Conservation (phyloP, 2,888 invertebrate species). For the Tachystola acroxantha region DNA sequence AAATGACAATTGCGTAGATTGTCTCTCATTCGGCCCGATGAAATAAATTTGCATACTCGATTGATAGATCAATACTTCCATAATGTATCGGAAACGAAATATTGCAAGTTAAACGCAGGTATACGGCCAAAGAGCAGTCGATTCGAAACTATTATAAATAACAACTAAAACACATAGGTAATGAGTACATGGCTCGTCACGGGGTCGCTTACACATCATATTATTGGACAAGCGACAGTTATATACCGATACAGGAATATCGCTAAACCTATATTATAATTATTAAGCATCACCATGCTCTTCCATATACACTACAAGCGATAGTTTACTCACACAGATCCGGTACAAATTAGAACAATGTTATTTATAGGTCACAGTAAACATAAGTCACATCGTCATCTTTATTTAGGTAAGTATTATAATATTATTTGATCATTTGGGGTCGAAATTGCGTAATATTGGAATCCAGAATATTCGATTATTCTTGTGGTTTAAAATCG, state of each 20-base stretch:
- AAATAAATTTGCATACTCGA: too few relatives aligned
- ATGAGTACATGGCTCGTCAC: conserved; percentile 48
- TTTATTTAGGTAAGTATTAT: too few relatives aligned
- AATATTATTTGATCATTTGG: too few relatives aligned
- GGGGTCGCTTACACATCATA: conserved; percentile 43
- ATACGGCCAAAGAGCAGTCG: conserved; percentile 39
- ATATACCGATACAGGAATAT: conserved; percentile 43
- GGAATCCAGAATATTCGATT: too few relatives aligned
- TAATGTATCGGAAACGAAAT: too few relatives aligned
- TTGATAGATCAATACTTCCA: too few relatives aligned
- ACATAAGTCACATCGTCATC: conserved; percentile 7
- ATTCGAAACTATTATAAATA: conserved; percentile 30
- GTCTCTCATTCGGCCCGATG: too few relatives aligned
- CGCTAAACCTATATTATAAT: conserved; percentile 42
- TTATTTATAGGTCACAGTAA: conserved; percentile 24
- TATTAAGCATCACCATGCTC: conserved; percentile 63
- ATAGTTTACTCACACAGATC: conserved; percentile 67
- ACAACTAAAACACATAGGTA: conserved; percentile 56
- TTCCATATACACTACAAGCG: conserved; percentile 71
- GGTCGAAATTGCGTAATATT: too few relatives aligned
- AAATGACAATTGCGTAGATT: too few relatives aligned
- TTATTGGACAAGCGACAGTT: conserved; percentile 57
- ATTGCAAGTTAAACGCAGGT: conserved; percentile 45
- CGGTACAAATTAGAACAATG: conserved; percentile 51
- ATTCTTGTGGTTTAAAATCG: too few relatives aligned